Evolutionary conservation across 2,797 vertebrate species (phyloP).

Genomic region (Sardinella longiceps): DNA sequence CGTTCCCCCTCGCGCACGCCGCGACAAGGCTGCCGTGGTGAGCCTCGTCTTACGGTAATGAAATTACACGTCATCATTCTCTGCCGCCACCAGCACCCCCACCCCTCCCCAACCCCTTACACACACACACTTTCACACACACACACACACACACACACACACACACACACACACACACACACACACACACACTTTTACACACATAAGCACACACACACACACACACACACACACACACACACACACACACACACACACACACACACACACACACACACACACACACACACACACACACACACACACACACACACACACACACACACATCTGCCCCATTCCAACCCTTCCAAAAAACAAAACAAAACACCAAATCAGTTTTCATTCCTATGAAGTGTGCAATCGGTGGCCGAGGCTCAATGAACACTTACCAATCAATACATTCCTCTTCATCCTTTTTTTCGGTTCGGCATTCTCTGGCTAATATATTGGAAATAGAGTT

Average conservation of each 20-base stretch:
- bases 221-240: too few relatives aligned
- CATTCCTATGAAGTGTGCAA: slow-evolving; percentile 75
- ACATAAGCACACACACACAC: too few relatives aligned
- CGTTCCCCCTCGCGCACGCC: background rate
- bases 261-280: too few relatives aligned
- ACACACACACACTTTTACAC: background rate
- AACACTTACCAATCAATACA: slow-evolving; percentile 78
- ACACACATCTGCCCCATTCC: background rate
- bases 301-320: too few relatives aligned
- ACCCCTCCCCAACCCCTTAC: background rate
- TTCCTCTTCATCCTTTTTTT: slow-evolving; percentile 51
- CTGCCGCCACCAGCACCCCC: slow-evolving; percentile 31
- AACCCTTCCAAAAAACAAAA: slow-evolving; percentile 63
- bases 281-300: too few relatives aligned
- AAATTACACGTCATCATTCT: slow-evolving; percentile 41
- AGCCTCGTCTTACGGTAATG: slow-evolving; percentile 63
- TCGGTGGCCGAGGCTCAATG: slow-evolving; percentile 72
- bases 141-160: too few relatives aligned
- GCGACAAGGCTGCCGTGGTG: slow-evolving; percentile 38
- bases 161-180: too few relatives aligned
- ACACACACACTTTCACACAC: too few relatives aligned
- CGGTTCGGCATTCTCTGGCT: slow-evolving; percentile 55
- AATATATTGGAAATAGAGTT: slow-evolving; percentile 84
- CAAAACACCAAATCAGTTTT: slow-evolving; percentile 71
- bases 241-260: too few relatives aligned